Evolutionary conservation across 1,140 invertebrate genomes (phyloP).

Genomic region (Zaprionus davidi): DNA sequence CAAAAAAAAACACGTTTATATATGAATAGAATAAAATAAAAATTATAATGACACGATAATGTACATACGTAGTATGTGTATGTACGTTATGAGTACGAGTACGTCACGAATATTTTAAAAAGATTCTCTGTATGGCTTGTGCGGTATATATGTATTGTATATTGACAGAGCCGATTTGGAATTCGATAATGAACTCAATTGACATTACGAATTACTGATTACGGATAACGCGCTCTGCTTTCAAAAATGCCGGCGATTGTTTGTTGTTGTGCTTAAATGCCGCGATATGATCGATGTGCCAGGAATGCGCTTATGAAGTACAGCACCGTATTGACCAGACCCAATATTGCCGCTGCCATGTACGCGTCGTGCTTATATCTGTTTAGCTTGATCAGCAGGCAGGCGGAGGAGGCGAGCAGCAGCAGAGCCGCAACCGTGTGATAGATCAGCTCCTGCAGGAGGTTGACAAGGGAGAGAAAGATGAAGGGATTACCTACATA

Average conservation of each 20-base stretch:
- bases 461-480: neutral
- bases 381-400: constrained; percentile 86
- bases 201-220: constrained; percentile 16
- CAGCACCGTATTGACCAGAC: constrained; percentile 88
- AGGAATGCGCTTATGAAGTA: constrained; percentile 91
- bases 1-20: constrained; percentile 21
- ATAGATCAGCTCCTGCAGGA: constrained; percentile 90
- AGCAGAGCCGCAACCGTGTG: constrained; percentile 89
- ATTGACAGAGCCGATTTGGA: constrained; percentile 12
- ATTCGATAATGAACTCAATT: constrained; percentile 19
- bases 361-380: constrained; percentile 87
- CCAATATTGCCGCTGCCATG: constrained; percentile 89
- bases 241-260: constrained; percentile 30
- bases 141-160: constrained; percentile 32
- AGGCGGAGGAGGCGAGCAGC: constrained; percentile 88
- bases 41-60: constrained; percentile 8
- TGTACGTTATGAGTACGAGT: constrained; percentile 10
- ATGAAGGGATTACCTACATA: neutral
- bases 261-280: constrained; percentile 85
- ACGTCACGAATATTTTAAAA: constrained; percentile 50
- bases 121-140: constrained; percentile 43
- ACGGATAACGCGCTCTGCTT: neutral
- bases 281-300: constrained; percentile 89
- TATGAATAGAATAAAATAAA: constrained; percentile 45
- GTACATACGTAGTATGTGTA: constrained; percentile 18